Base-by-base conservation (phyloP, 2,797 vertebrate genomes). In the Acanthis flammea region DNA sequence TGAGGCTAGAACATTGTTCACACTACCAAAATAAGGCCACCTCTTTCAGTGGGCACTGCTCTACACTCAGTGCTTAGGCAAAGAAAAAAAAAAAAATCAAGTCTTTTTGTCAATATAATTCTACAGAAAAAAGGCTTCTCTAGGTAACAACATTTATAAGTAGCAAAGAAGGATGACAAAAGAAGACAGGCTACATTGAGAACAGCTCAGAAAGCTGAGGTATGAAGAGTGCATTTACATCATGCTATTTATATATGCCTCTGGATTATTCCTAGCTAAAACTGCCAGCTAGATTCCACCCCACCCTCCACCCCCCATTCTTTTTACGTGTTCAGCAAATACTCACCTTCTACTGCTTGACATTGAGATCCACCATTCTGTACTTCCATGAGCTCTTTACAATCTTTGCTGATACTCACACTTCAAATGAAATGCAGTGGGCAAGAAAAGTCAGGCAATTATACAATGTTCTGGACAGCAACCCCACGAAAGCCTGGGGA, bases 1-100 rank as follows among this genome's bases (percentile, higher is more conserved):
- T 67, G 17, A 92, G 73, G 39, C 30, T 54, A 76, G 27, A 74
- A 41, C 57, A n/a, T n/a, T 88, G 65, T 87, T 95, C 90, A 73
- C 6, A 9, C n/a, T 73, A 9, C 10, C 30, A 83, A 79, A 89
- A 68, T 42, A 85, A 81, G 39, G 35, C 28, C 30, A 28, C 53
- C 18, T 82, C 51, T 35, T 75, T 61, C 44, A 31, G 37, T 60
- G 62, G 44, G 18, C 53, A 53, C 30, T 83, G 10, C 45, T 86
- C 76, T 91, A 70, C 2, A 2, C 3, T 37, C 45, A n/a, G 30
- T 2, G 9, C 10, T 72, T 25, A 70, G 14, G 42, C 8, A 79
- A 85, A 74, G 19, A 48, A 37, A 39, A 65, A 1, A 54, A 1
- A 54, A 65, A 1, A 55, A 42, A 7, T 11, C 9, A 45, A 0